Base-by-base conservation (phyloP, 2,113 vertebrate genomes). In the Condylura cristata region DNA sequence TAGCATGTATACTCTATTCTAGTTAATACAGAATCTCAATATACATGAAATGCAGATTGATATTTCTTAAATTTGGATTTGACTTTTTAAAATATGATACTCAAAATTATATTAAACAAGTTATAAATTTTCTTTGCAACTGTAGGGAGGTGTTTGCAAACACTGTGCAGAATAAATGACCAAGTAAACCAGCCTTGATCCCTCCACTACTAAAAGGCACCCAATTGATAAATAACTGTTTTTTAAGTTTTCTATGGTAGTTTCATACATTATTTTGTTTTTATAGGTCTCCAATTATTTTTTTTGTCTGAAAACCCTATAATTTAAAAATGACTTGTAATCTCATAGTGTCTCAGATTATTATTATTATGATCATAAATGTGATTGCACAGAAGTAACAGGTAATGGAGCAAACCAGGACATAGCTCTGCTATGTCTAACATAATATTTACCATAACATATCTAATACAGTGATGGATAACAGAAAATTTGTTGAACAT, bases 51-150 rank as follows among this genome's bases (percentile, higher is more conserved):
- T 72, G 60, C 34, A 95, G 91, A 87, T 28, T 84, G n/a, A 85
- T 93, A 74, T 51, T 82, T 94, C 93, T 68, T 48, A 92, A 90
- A 86, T 90, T 92, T 65, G 22, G 78, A 81, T 75, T 94, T 78
- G 1, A 82, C 87, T 63, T 88, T 90, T 90, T 48, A 81, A 61
- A 56, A 56, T 56, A 56, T 56, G 53, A 56, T 56, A 56, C 20
- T 56, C 53, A 56, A 56, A 56, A 22, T 22, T 6, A 56, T 18
- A 34, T 10, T 3, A 44, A 86, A 85, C 10, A 80, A 60, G 20
- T 34, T 81, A 28, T 16, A 86, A 68, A 44, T 86, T 60, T 74
- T 86, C 74, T 86, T 30, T 86, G 39, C 89, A 72, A 85, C 30
- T 79, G 28, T 41, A 24, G 18, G 46, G 14, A 8, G 7, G 24